Base-by-base conservation (phyloP, 2,797 vertebrate species). In the Streptopelia turtur region DNA sequence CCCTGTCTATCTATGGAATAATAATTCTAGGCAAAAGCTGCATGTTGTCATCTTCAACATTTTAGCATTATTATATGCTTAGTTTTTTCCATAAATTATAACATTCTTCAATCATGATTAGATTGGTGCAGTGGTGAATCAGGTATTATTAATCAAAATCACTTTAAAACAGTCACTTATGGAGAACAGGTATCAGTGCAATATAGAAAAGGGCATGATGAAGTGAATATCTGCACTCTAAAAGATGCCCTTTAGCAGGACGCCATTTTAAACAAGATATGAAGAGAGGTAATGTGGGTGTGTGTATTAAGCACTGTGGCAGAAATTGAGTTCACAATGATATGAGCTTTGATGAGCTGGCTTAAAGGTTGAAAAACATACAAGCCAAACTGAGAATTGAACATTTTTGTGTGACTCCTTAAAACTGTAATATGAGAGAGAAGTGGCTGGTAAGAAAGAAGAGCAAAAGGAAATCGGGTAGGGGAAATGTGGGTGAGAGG, bases 41-140 rank as follows among this genome's bases (percentile, higher is more conserved):
- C 57, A 24, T 92, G 65, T 90, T 94, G 60, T 81, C 10, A 56
- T 91, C 41, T 77, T 94, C 66, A 78, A 95, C 59, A 49, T 95
- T 95, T 90, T 95, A 31, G 33, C 45, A 80, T 87, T 91, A 83
- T 83, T 79, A 39, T 41, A 39, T 75, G 12, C 20, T 91, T 61
- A 89, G 55, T 94, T 96, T 96, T 96, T 95, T 66, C 68, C 64
- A 83, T 57, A 86, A 92, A 89, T 94, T 88, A 81, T 71, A 65
- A 56, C 24, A 43, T 60, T 60, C 45, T 93, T 66, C 50, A 89
- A 89, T 92, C 91, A 65, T 63, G 59, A 89, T 93, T 88, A 74
- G 25, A 47, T 89, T n/a, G 70, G 47, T 47, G 3, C 35, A 20
- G 52, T 74, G 65, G 31, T 64, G 84, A 74, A 41, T 90, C 53